Base-by-base conservation (phyloP, 1,140 invertebrate species). In the Drosophila pachea region DNA sequence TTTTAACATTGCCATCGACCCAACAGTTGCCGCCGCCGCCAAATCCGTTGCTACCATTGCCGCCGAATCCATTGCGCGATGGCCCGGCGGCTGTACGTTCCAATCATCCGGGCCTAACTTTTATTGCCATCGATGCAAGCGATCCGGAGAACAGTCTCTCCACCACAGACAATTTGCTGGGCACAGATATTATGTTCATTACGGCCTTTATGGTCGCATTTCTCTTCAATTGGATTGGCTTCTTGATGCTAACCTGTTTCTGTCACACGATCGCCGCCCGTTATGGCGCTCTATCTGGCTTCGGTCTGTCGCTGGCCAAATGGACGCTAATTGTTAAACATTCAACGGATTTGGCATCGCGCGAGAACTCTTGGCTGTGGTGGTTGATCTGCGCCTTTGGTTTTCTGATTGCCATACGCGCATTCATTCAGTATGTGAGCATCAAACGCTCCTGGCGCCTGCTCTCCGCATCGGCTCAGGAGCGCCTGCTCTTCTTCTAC, bases 181-280 rank as follows among this genome's bases (percentile, higher is more conserved):
- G 95, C 45, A 97, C 95, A 40, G 95, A 97, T 89, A 94, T 96
- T 71, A 95, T 96, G 93, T 97, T 97, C 88, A 93, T 95, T 68
- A 95, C 94, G 61, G 95, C 95, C 33, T 97, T 97, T 90, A 93
- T 96, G 87, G 94, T 96, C 88, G 94, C 95, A 71, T 96, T 97
- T 89, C 91, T 97, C 31, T 98, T 98, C 90, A 98, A 98, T 90
- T 98, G 97, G 97, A 95, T 98, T 87, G 97, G 97, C 50, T 97
- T 98, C 88, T 90, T 98, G 54, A 91, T 97, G 75, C 91, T 97
- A 56, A 95, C 97, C 92, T 98, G 97, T 86, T 96, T 97, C 90
- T 97, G 96, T 89, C 96, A 97, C 87, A 97, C 96, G 40, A 95
- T 97, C 84, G 97, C 97, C 47, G 96, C 95, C 42, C 93, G 96